A percentile compares a stretch with the other conserved stretches of the same genome.
These are phyloP conservation scores for Atherinosoma microstoma DNA, from an alignment of 2,797 vertebrate genomes.

Conservation along the genomic window DNA sequence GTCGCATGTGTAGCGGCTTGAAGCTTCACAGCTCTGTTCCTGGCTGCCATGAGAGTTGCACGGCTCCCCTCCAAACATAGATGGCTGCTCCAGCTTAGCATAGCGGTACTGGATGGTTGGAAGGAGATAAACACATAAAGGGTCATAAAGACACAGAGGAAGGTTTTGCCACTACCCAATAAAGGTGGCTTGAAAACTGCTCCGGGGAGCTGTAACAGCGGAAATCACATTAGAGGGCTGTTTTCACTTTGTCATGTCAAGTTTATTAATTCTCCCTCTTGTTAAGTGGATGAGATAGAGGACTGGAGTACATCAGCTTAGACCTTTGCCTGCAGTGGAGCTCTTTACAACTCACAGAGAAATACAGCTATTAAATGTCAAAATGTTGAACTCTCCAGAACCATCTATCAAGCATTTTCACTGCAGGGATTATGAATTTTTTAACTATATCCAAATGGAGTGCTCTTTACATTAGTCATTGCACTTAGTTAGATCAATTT, in stretches of 20 bases:
- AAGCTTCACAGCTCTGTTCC: constrained; percentile 82
- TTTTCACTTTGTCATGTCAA: constrained; percentile 75
- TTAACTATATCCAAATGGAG: neutral
- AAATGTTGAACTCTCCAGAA: constrained; percentile 23
- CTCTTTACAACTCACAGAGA: constrained; percentile 20
- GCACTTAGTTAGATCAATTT: neutral
- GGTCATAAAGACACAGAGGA: constrained; percentile 40
- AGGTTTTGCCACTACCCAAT: constrained; percentile 17
- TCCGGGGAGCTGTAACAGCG: constrained; percentile 52
- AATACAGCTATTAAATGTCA: constrained; percentile 33
- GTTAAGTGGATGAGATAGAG: constrained; percentile 67
- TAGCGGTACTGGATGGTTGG: constrained; percentile 85
- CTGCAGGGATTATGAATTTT: constrained; percentile 5
- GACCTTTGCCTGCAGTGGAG: constrained; percentile 41
- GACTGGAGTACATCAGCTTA: constrained; percentile 49
- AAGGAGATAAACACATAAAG: constrained; percentile 36
- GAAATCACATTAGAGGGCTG: constrained; percentile 66
- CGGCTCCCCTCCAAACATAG: constrained; percentile 88
- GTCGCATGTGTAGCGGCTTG: constrained; percentile 81
- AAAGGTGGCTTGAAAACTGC: constrained; percentile 39
- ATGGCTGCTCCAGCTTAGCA: constrained; percentile 83
- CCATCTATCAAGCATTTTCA: neutral
- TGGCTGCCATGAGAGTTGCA: constrained; percentile 85
- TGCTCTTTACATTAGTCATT: neutral
- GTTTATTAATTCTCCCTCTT: constrained; percentile 67